Percentiles rank a stretch among this genome's conserved stretches.
phyloP scores from a whole-genome alignment of 2,113 vertebrate species.

The Zapornia atra region DNA sequence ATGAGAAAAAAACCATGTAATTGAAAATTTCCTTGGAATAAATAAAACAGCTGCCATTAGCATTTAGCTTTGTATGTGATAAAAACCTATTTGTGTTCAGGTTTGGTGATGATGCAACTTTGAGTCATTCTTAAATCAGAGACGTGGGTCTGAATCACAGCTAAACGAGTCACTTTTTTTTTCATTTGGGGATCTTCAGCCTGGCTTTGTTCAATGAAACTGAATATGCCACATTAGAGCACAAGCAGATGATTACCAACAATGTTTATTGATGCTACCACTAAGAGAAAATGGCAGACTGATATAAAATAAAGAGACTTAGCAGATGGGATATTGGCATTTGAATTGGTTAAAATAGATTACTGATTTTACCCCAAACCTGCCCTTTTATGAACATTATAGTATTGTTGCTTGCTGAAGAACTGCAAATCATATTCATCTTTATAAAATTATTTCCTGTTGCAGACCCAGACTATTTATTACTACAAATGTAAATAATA shows the following conservation, averaged over 20 bases:
- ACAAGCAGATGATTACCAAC: constrained; percentile 80
- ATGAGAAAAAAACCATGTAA: not conserved
- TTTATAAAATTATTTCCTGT: not conserved
- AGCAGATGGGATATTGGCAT: constrained; percentile 83
- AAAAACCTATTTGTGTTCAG: not conserved
- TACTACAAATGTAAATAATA: not conserved
- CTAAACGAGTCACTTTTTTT: constrained; percentile 17
- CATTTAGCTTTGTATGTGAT: constrained; percentile 13
- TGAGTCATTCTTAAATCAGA: constrained; percentile 42
- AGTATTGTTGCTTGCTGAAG: not conserved
- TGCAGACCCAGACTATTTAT: not conserved
- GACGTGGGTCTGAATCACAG: constrained; percentile 37
- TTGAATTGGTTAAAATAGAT: constrained; percentile 81
- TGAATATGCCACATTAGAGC: constrained; percentile 73
- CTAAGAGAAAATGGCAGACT: constrained; percentile 82
- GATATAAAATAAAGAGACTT: constrained; percentile 83
- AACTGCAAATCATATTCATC: not conserved
- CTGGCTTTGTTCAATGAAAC: constrained; percentile 75
- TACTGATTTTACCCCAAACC: constrained; percentile 73
- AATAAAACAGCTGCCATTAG: constrained; percentile 10
- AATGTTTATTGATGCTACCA: constrained; percentile 83
- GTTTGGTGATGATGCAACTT: constrained; percentile 37
- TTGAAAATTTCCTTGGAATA: not conserved
- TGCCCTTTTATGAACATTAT: constrained; percentile 68
- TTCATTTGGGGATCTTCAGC: constrained; percentile 45